Percentiles rank a stretch among this genome's conserved stretches.
Evolutionary conservation across 2,888 invertebrate genomes (phyloP).

Genomic region (Brassicogethes aeneus): DNA sequence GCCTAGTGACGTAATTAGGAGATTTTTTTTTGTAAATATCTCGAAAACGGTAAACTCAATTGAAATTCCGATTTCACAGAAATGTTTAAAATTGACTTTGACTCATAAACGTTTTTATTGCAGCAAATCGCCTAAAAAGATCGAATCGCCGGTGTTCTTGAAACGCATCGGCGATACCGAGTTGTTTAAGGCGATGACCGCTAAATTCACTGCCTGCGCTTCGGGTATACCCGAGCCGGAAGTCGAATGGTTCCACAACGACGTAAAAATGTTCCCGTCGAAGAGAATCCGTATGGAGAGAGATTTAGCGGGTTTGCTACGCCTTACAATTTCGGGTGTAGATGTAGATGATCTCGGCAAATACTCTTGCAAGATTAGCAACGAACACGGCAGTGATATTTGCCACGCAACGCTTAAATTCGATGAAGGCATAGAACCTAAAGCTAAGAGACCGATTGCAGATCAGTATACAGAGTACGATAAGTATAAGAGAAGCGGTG

Average conservation of each 20-base stretch:
- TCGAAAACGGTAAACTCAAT: no score
- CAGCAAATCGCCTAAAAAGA: conserved; percentile 63
- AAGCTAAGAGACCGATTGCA: conserved; percentile 55
- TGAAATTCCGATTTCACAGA: no score
- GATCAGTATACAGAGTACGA: conserved; percentile 82
- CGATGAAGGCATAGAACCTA: conserved; percentile 54
- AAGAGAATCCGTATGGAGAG: conserved; percentile 76
- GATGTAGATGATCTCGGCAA: conserved; percentile 75
- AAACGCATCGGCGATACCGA: conserved; percentile 86
- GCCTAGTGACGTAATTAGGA: no score
- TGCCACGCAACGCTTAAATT: conserved; percentile 74
- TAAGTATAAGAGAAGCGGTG: conserved; percentile 71
- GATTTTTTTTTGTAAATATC: no score
- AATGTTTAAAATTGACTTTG: not conserved
- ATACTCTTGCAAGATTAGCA: conserved; percentile 75
- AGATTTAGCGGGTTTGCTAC: conserved; percentile 72
- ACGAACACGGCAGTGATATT: conserved; percentile 74
- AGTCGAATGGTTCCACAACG: conserved; percentile 79
- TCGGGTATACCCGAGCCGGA: conserved; percentile 82
- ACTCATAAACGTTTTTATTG: conserved; percentile 13
- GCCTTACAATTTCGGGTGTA: conserved; percentile 70
- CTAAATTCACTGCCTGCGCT: conserved; percentile 88
- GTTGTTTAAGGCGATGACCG: conserved; percentile 78
- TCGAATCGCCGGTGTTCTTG: conserved; percentile 79
- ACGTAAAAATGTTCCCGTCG: conserved; percentile 68